These are phyloP conservation scores for Meloidogyne hapla DNA, from an alignment of 1,140 invertebrate genomes.

Conservation along the genomic window DNA sequence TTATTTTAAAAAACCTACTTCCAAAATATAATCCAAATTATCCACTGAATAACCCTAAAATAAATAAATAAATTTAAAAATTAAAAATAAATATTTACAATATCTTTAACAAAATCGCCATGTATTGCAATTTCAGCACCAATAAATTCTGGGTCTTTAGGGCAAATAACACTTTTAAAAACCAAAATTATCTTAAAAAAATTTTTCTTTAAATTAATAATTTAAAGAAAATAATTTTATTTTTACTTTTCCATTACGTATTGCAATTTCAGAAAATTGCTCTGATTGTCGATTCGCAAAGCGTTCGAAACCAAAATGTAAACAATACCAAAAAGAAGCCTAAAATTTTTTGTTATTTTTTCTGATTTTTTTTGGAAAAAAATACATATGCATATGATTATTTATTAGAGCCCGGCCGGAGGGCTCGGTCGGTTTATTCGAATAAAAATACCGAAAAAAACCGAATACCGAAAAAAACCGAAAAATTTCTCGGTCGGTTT, in stretches of 20 bases:
- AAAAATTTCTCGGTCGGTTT: no score
- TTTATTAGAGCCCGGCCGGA: no score
- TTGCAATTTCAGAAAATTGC: slow-evolving; percentile 78
- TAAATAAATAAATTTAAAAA: background rate
- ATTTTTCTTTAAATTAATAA: slow-evolving; percentile 69
- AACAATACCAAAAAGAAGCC: slow-evolving; percentile 88
- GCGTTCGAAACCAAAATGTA: slow-evolving; percentile 85
- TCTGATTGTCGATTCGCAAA: slow-evolving; percentile 88
- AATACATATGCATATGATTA: no score
- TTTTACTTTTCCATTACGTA: slow-evolving; percentile 88
- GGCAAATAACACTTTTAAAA: slow-evolving; percentile 82
- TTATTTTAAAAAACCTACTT: slow-evolving; percentile 65
- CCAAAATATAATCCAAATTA: slow-evolving; percentile 81
- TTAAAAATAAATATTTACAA: slow-evolving; percentile 64
- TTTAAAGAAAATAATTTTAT: slow-evolving; percentile 73
- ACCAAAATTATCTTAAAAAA: slow-evolving; percentile 79
- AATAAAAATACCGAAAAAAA: no score
- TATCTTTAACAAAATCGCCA: slow-evolving; percentile 93
- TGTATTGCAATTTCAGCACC: slow-evolving; percentile 77
- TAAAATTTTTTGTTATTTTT: no score
- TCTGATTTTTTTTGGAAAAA: no score
- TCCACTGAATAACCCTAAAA: slow-evolving; percentile 80
- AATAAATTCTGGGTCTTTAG: slow-evolving; percentile 77
- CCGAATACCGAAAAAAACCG: no score
- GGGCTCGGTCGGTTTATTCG: no score